Evolutionary conservation across 2,113 vertebrate species (phyloP).

Genomic region (Malurus elegans): DNA sequence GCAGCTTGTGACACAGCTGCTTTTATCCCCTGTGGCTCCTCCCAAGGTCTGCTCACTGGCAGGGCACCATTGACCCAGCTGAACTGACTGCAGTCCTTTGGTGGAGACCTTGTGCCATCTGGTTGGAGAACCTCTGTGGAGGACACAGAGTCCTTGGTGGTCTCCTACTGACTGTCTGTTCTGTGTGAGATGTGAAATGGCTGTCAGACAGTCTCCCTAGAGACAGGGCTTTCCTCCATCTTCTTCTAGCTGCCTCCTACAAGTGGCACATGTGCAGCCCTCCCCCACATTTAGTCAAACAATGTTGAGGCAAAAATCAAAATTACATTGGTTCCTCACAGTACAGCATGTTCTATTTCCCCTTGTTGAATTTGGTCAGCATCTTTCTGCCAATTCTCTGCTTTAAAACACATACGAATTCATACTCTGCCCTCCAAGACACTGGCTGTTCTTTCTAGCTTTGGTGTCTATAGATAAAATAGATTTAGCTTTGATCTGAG

Average conservation of each 20-base stretch:
- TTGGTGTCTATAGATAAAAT: not conserved
- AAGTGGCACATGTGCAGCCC: not conserved
- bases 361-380: not conserved
- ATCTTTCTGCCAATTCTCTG: not conserved
- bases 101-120: not conserved
- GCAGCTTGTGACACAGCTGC: rapidly evolving
- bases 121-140: rapidly evolving
- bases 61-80: not conserved
- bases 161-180: not conserved
- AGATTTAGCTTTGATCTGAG: not conserved
- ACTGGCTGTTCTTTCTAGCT: not conserved
- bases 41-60: not conserved
- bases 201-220: not conserved
- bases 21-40: not conserved
- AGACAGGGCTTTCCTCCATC: not conserved
- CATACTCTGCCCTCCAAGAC: not conserved
- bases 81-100: rapidly evolving
- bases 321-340: not conserved
- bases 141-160: not conserved
- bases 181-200: not conserved
- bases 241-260: not conserved
- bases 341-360: not conserved
- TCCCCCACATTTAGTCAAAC: not conserved
- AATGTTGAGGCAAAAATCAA: not conserved
- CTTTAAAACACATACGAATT: not conserved